Evolutionary conservation across 2,797 vertebrate species (phyloP), one percentile per base, ranked within the genome.

Genomic region (Calcarius lapponicus): DNA sequence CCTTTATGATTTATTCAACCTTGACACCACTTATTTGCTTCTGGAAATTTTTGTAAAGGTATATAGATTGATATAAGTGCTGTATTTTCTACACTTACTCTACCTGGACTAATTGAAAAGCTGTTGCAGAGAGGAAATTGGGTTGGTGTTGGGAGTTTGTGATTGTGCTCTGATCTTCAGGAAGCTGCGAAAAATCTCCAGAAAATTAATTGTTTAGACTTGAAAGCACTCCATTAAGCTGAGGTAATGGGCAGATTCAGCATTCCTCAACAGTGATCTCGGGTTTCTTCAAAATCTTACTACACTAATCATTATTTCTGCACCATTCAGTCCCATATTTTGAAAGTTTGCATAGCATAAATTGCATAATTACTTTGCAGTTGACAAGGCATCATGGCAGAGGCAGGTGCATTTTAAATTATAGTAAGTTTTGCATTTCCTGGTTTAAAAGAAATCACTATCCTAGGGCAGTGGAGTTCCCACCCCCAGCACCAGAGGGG

Each of bases 161-260:
- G 56, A 76, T 61, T 65, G 36, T 54, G 38, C 51, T 89, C 57
- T 86, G 65, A 54, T 87, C 57, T 88, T 86, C 71, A 61, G 72
- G 82, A 89, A 87, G 17, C 57, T 66, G 24, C 12, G 60, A 76
- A 70, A 92, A 90, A 81, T 61, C 78, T 85, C 61, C 57, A 61
- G 86, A 82, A 89, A 96, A 86, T 88, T 64, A 90, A 81, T 80
- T 88, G 91, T 92, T 94, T 94, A 66, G 80, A 53, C 86, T 87
- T 83, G 54, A 71, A 90, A 92, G 80, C 17, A 2, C 83, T 93
- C 80, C 78, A 69, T 90, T 86, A 92, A 80, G 64, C 83, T 65
- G 78, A 91, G 66, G 78, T 38, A 94, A 88, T 64, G 40, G 76
- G 67, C 31, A 57, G 69, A 89, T 58, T 40, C 7, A 4, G 53